phyloP scores from a whole-genome alignment of 2,113 vertebrate species.

The Dolichallabes microphthalmus region DNA sequence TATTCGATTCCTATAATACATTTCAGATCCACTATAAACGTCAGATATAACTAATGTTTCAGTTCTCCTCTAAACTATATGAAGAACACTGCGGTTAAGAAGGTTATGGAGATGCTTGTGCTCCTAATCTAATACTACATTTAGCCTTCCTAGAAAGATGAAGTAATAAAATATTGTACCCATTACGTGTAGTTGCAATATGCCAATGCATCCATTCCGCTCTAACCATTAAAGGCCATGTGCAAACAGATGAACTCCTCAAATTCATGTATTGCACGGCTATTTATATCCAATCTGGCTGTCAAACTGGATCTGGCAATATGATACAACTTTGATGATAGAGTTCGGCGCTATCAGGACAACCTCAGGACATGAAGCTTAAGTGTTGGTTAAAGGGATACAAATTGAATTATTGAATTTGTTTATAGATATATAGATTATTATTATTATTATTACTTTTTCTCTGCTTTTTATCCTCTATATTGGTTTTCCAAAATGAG shows the following conservation, averaged over 20 bases:
- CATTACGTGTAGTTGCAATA: conserved; percentile 8
- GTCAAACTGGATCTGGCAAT: neutral
- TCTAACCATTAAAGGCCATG: conserved; percentile 8
- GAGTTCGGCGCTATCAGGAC: neutral
- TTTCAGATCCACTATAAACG: conserved; percentile 6
- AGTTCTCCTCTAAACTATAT: conserved; percentile 5
- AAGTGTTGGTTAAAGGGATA: neutral
- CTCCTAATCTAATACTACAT: conserved; percentile 23
- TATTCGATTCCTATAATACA: conserved; percentile 1
- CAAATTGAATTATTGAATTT: neutral
- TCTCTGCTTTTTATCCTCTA: neutral
- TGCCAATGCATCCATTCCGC: neutral
- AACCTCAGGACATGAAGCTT: neutral
- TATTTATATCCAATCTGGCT: neutral
- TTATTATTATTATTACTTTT: neutral
- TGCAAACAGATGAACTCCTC: neutral
- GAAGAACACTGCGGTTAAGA: neutral
- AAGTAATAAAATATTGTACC: neutral
- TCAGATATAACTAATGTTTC: conserved; percentile 2
- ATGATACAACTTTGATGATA: neutral
- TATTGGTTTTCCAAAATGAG: neutral
- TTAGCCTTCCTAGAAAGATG: conserved; percentile 3
- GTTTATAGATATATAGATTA: no score
- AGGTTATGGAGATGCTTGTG: neutral
- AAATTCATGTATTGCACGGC: neutral